phyloP scores from a whole-genome alignment of 2,888 invertebrate genomes.

The Zaprionus lineosus region DNA sequence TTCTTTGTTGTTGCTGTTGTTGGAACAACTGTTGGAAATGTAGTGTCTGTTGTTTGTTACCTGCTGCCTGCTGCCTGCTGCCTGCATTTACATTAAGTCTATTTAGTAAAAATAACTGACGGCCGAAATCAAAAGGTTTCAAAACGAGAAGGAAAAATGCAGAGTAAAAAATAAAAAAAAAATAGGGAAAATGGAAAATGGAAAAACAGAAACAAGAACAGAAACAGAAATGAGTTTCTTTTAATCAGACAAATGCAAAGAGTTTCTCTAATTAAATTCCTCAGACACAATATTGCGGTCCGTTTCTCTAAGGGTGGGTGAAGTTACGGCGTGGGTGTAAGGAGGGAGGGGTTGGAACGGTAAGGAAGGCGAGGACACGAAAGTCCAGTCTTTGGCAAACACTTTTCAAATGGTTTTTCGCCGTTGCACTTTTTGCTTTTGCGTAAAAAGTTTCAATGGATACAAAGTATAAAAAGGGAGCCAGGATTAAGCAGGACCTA shows the following conservation, averaged over 20 bases:
- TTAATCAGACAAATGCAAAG: slow-evolving; percentile 45
- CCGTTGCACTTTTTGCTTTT: slow-evolving; percentile 24
- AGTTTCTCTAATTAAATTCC: slow-evolving; percentile 61
- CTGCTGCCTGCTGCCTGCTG: slow-evolving; percentile 6
- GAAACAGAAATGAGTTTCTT: background rate
- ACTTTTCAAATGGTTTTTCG: slow-evolving; percentile 46
- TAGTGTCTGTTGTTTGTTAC: no score
- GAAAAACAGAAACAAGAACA: no score
- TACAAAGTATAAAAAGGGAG: slow-evolving; percentile 14
- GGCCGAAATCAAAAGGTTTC: slow-evolving; percentile 20
- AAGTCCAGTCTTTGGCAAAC: slow-evolving; percentile 56
- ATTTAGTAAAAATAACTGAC: slow-evolving; percentile 17
- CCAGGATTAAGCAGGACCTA: background rate
- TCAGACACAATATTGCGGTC: slow-evolving; percentile 38
- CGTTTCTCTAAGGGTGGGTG: background rate
- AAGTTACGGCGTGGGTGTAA: background rate
- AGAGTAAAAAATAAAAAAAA: slow-evolving; percentile 16
- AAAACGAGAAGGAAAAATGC: background rate
- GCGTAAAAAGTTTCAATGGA: slow-evolving; percentile 19
- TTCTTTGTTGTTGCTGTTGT: slow-evolving; percentile 2
- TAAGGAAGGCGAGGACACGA: background rate
- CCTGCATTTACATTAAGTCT: slow-evolving; percentile 25
- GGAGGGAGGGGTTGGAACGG: background rate
- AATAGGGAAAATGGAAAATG: background rate
- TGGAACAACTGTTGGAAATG: slow-evolving; percentile 8